Evolutionary conservation across 1,140 invertebrate species (phyloP), one percentile per base, ranked within the genome.

Genomic region (Palaemon carinicauda): DNA sequence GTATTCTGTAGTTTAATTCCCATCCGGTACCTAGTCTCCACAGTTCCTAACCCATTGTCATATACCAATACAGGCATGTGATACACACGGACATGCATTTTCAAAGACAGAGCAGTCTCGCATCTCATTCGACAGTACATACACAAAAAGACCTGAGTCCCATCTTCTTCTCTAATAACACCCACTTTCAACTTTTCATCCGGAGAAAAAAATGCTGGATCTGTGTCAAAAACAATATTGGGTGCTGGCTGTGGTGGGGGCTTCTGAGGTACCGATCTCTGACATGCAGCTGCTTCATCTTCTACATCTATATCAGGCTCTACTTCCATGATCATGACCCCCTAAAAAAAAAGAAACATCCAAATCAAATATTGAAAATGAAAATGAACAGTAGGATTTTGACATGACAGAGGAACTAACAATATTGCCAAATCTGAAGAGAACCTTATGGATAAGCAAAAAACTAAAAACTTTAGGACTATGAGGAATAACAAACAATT

Each of bases 51-150:
- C 10, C 84, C 84, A 78, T 85, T 88, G 52, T 88, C 88, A 31
- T 88, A 88, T 12, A 88, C 88, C n/a, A 88, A 56, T n/a, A 88
- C 88, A 1, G 88, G 88, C 88, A 86, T 88, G 79, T 88, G 88
- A 54, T 86, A 85, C 31, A 88, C 88, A 17, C 88, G 77, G 12
- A 88, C 88, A 21, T 88, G 88, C 88, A 88, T 88, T 33, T 88
- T 88, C 5, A 88, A 83, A n/a, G 82, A 82, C 19, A 88, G 53
- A 9, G 88, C 82, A 3, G 82, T 82, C 60, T 85, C 83, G 53
- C 88, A 88, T 29, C 82, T 60, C 31, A 80, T 77, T 21, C 50
- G 79, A 52, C 88, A 88, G 69, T 88, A 88, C 80, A 86, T 88
- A 50, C 88, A 88, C n/a, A 82, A 56, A 69, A 82, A 88, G 29